Evolutionary conservation across 1,140 invertebrate species (phyloP), one percentile per base, ranked within the genome.

Genomic region (Drosophila yakuba): DNA sequence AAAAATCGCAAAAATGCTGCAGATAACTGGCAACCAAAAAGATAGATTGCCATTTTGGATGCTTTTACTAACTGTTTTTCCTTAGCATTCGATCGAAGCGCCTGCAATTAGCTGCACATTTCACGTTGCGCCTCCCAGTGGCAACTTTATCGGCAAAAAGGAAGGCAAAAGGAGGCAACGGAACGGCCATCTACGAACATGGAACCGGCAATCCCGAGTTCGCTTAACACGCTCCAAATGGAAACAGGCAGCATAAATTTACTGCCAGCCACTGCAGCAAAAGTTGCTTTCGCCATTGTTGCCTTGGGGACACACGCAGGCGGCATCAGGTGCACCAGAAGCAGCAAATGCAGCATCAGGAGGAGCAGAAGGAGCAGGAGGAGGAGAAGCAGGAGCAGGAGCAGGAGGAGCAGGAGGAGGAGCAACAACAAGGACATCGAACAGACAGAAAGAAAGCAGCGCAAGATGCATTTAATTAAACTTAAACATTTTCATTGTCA

Each of bases 401-500:
- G 39, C n/a, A 41, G n/a, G 6, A 7, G 4, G 4, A 41, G 44
- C 73, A 23, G 7, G 41, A 35, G 45, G 39, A 54, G 44, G n/a
- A 8, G 12, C 45, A 38, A 36, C 36, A 69, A 66, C 62, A 64
- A 61, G 72, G 68, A 59, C 36, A 68, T 44, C 23, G 32, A 35
- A 38, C 32, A 43, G 57, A 43, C 58, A 75, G 45, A 82, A 88
- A 82, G 79, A 82, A 88, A 88, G 79, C 79, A 79, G 83, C 64
- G 78, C 74, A 81, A 78, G 83, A 83, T 82, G 82, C 86, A 90
- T 90, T 86, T 86, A 90, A 90, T 90, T 90, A 90, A 91, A 91
- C 82, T 91, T 90, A 90, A 91, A 91, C 90, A 91, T 91, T 91
- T 91, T 91, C 85, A 85, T 91, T 91, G 79, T 91, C 90, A 91